Evolutionary conservation across 2,797 vertebrate genomes (phyloP).

Genomic region (Hydrocynus forskahlii): DNA sequence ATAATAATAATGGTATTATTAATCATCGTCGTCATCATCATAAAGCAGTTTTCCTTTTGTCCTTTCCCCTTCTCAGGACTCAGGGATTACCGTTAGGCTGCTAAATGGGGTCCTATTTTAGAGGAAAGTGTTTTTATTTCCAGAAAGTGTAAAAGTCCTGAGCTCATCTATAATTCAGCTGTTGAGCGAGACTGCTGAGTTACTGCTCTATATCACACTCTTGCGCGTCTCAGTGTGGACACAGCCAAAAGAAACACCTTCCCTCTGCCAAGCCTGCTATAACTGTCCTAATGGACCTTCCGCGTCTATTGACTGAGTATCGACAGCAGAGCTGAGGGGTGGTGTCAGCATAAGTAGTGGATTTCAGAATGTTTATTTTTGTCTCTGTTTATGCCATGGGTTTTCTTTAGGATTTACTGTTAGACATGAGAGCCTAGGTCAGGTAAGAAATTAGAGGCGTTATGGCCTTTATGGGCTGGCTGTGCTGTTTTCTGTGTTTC

Average conservation of each 20-base stretch:
- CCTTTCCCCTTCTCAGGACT: neutral
- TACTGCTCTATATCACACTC: conserved; percentile 28
- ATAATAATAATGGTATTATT: neutral
- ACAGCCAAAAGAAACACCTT: conserved; percentile 22
- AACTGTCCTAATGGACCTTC: conserved; percentile 16
- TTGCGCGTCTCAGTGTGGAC: neutral
- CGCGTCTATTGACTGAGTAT: conserved; percentile 8
- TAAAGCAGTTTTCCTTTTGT: neutral
- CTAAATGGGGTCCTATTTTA: conserved; percentile 56
- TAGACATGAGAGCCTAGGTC: neutral
- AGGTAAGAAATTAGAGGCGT: neutral
- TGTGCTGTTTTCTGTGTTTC: too few species aligned
- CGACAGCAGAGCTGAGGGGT: neutral
- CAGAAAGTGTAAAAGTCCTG: conserved; percentile 64
- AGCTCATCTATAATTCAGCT: conserved; percentile 59
- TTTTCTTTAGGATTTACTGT: neutral
- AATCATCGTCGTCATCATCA: too few species aligned
- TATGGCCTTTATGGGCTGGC: too few species aligned
- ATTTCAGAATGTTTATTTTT: neutral
- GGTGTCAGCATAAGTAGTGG: neutral
- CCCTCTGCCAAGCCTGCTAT: neutral
- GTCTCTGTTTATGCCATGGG: neutral
- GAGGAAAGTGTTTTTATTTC: conserved; percentile 63
- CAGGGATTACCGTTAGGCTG: conserved; percentile 49
- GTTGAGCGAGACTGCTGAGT: conserved; percentile 24